Evolutionary conservation across 1,140 invertebrate species (phyloP), one percentile per base, ranked within the genome.

Genomic region (Drosophila prosaltans): DNA sequence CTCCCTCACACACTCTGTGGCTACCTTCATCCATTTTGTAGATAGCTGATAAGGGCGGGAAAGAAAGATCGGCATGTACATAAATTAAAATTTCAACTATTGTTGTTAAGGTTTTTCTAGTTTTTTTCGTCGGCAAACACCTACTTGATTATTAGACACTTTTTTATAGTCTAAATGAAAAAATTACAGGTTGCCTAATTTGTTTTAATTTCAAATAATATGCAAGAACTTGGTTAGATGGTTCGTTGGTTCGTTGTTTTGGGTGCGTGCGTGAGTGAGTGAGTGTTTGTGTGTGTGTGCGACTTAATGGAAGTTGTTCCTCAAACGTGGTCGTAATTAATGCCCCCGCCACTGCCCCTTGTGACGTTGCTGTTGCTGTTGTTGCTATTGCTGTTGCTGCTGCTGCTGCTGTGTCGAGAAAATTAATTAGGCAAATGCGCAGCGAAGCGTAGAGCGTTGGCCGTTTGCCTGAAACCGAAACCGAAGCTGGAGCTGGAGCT

Each of bases 381-480:
- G 81, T 78, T 39, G n/a, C 36, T 51, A 24, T 11, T 57, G 51
- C 65, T 39, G n/a, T 43, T 51, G 28, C n/a, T 57, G 51, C 48
- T 75, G 54, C n/a, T 80, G 78, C 59, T 74, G 78, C 66, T 83
- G 81, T 78, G 84, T 72, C 82, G 72, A 89, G 84, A 89, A 89
- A 89, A 89, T 89, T 89, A 89, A 89, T 89, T 89, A 89, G 85
- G 85, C 84, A 89, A 89, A 90, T 89, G 84, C 85, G 77, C 84
- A 89, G 69, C 84, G 84, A 76, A 89, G 81, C 84, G 81, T 84
- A 71, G 80, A 88, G 65, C 69, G 79, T 72, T 51, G 45, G 45
- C 45, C 45, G 45, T 51, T 51, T 51, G 45, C 45, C 45, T 51
- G 45, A 43, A 62, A 69, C 68, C 51, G 58, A 28, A 63, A 79